Conservation (phyloP, 2,888 invertebrate species). For the Notocelia uddmanniana region DNA sequence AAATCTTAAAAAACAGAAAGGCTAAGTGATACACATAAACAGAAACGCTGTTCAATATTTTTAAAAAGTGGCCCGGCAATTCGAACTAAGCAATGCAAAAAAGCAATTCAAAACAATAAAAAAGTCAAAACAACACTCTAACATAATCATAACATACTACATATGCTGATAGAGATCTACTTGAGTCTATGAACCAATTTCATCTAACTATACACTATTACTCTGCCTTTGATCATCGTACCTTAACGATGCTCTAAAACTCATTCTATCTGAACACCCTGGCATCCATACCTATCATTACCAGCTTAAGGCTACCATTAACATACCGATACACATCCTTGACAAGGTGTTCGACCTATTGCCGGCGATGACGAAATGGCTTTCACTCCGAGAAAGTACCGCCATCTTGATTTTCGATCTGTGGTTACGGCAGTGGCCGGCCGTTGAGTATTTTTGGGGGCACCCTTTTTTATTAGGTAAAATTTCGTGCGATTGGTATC, state of each 20-base stretch:
- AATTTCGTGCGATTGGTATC: background rate
- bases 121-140: background rate
- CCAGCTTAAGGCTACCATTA: conserved; percentile 27
- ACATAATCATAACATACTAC: background rate
- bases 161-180: background rate
- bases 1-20: too few species aligned
- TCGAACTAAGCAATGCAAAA: too few species aligned
- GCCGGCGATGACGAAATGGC: conserved; percentile 52
- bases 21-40: too few species aligned
- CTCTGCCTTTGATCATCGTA: background rate
- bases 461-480: conserved; percentile 24
- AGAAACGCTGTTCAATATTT: too few species aligned
- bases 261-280: background rate
- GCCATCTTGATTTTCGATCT: conserved; percentile 52
- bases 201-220: background rate
- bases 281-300: background rate
- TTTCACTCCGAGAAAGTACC: conserved; percentile 63
- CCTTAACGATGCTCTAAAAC: background rate
- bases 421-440: conserved; percentile 35
- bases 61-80: too few species aligned
- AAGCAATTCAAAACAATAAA: background rate
- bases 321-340: conserved; percentile 44
- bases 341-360: conserved; percentile 47
- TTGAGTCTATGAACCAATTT: background rate
- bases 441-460: conserved; percentile 10